Conservation (phyloP, 2,888 invertebrate genomes). For the Acleris holmiana region DNA sequence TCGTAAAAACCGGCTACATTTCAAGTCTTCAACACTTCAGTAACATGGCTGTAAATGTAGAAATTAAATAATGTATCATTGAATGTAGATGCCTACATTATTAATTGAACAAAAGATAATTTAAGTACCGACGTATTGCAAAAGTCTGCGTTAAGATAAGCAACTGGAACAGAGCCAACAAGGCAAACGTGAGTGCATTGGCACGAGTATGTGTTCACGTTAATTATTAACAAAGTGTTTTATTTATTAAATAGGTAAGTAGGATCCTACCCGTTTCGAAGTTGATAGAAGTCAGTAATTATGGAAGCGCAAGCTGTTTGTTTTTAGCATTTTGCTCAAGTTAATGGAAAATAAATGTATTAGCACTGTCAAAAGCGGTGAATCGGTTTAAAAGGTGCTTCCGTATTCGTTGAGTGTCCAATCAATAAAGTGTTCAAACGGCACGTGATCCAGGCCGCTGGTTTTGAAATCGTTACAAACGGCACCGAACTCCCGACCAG, state of each 20-base stretch:
- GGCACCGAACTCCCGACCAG: constrained; percentile 18
- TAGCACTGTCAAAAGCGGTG: too few relatives aligned
- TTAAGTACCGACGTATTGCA: not conserved
- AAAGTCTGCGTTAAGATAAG: constrained; percentile 17
- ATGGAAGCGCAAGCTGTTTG: too few relatives aligned
- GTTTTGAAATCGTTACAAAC: constrained; percentile 21
- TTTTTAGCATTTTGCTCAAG: too few relatives aligned
- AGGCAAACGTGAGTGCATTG: constrained; percentile 2
- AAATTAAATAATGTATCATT: too few relatives aligned
- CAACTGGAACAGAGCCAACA: constrained; percentile 19
- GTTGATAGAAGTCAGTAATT: too few relatives aligned
- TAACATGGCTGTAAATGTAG: not conserved
- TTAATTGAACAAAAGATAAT: constrained; percentile 8
- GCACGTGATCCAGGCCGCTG: constrained; percentile 19
- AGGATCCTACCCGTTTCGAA: too few relatives aligned
- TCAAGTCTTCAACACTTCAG: not conserved
- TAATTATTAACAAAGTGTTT: too few relatives aligned
- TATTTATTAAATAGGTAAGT: too few relatives aligned
- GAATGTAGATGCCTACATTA: not conserved
- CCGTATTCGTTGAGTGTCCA: constrained; percentile 5
- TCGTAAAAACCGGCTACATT: not conserved
- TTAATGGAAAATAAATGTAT: too few relatives aligned
- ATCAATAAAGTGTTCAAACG: constrained; percentile 19
- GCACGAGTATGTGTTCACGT: not conserved
- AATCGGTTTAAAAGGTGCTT: not conserved